These are phyloP conservation scores for Corythornis vintsioides DNA, from an alignment of 2,113 vertebrate species.

Conservation along the genomic window DNA sequence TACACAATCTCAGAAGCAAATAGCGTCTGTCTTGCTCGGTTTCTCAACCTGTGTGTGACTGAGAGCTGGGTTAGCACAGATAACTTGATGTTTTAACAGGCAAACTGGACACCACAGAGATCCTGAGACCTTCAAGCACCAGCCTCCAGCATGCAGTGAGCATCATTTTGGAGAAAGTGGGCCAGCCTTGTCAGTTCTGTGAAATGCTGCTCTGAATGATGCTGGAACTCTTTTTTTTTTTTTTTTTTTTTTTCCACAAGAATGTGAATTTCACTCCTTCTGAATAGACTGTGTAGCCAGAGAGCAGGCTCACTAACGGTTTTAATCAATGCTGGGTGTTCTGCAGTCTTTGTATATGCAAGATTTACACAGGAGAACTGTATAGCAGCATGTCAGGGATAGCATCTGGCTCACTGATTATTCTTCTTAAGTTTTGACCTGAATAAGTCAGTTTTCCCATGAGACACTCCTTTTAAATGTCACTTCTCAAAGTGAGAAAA, in stretches of 20 bases:
- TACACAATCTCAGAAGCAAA: neutral
- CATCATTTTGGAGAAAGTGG: neutral
- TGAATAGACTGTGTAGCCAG: neutral
- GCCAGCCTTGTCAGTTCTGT: neutral
- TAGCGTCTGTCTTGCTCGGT: accelerated
- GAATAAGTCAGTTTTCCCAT: neutral
- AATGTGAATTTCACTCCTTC: neutral
- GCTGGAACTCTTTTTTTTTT: neutral
- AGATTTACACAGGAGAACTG: neutral
- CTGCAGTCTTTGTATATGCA: neutral
- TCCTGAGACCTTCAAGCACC: neutral
- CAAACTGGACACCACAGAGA: neutral
- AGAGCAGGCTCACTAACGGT: neutral
- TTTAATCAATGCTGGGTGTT: neutral
- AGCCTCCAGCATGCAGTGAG: too few relatives aligned
- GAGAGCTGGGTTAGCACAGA: neutral
- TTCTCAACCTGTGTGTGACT: neutral
- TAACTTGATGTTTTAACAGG: neutral
- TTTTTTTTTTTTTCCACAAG: neutral
- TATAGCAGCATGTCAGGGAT: neutral
- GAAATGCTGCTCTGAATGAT: neutral
- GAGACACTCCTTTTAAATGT: neutral
- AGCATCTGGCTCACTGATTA: neutral
- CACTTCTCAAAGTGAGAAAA: neutral
- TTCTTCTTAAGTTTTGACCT: neutral